Base-by-base conservation (phyloP, 1,140 invertebrate genomes). In the Leptinotarsa lineolata region DNA sequence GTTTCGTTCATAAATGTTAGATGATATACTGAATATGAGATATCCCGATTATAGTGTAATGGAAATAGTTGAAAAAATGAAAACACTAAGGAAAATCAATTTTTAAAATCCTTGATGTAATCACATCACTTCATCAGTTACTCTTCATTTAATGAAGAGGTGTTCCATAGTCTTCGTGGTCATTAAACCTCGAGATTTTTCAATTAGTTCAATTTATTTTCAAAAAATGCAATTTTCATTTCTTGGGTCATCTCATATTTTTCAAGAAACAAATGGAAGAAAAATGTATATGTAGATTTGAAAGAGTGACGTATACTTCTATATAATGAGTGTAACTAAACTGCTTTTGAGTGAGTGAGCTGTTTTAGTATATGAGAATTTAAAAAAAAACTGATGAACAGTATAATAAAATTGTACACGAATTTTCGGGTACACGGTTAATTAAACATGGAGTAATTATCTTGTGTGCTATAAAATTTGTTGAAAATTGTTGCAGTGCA, bases 311-410 rank as follows among this genome's bases (percentile, higher is more conserved):
- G n/a, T 54, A 18, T n/a, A 54, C 48, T 54, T 54, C 48, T 54
- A 54, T 12, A n/a, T 16, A 15, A 54, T 15, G 48, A 18, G 48
- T 54, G 48, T 18, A 13, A 18, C n/a, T 15, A 16, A 54, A 16
- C 15, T 54, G 48, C n/a, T 54, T 54, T 54, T 54, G 15, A 72
- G 70, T 74, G 72, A 77, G 72, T 74, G 72, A 72, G 20, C n/a
- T 54, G 48, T 69, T 16, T 21, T 24, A 58, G n/a, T 54, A 48
- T 30, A 22, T 24, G 63, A 44, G 63, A 46, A 68, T 44, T 64
- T 64, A n/a, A 13, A 63, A 68, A 81, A 63, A 81, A 81, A 81
- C 80, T 81, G 80, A 81, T 65, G 78, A 80, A 81, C 80, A 81
- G 80, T 81, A 81, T 81, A 81, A 77, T 54, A 77, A 78, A 81